phyloP scores from a whole-genome alignment of 2,797 vertebrate species.

The Labroides dimidiatus region DNA sequence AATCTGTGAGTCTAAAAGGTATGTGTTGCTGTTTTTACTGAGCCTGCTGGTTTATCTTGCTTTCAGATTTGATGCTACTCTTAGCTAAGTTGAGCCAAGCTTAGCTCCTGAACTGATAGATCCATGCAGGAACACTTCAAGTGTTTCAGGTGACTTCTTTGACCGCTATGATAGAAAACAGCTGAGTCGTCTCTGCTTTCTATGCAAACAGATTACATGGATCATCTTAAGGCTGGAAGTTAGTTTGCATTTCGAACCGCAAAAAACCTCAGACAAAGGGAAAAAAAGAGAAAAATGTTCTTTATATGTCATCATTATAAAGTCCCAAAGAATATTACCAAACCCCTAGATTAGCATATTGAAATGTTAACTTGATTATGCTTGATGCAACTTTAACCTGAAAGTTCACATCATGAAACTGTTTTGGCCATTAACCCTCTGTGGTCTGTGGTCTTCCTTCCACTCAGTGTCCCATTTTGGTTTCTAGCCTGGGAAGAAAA shows the following conservation, averaged over 20 bases:
- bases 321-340: slow-evolving; percentile 2
- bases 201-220: too few species aligned
- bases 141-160: too few species aligned
- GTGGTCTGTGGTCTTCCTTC: slow-evolving; percentile 62
- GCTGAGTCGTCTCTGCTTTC: too few species aligned
- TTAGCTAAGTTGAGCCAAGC: too few species aligned
- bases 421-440: slow-evolving; percentile 57
- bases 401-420: slow-evolving; percentile 43
- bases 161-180: too few species aligned
- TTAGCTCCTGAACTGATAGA: too few species aligned
- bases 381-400: slow-evolving; percentile 32
- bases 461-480: slow-evolving; percentile 62
- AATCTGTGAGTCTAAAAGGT: too few species aligned
- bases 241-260: background rate
- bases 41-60: too few species aligned
- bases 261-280: background rate
- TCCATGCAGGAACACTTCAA: too few species aligned
- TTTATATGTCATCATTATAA: slow-evolving; percentile 11
- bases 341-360: slow-evolving; percentile 26
- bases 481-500: slow-evolving; percentile 55
- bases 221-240: background rate
- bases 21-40: too few species aligned
- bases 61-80: too few species aligned
- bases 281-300: background rate
- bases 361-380: slow-evolving; percentile 36